These are phyloP conservation scores for Oscheius myriophilus DNA, from an alignment of 2,888 invertebrate species.

Conservation along the genomic window DNA sequence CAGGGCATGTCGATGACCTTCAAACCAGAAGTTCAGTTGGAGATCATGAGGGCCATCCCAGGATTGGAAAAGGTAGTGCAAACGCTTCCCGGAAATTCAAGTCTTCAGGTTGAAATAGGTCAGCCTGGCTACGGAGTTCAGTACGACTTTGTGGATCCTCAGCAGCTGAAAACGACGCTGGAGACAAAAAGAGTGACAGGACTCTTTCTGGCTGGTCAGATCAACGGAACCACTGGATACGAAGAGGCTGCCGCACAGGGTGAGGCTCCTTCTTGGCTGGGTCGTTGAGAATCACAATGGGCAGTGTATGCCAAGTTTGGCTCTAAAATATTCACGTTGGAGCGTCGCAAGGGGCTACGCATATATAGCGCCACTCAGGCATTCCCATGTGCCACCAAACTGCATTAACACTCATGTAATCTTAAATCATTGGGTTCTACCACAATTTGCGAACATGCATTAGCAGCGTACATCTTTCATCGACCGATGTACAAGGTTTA, in stretches of 20 bases:
- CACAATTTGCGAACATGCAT: too few relatives aligned
- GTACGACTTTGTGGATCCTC: constrained; percentile 87
- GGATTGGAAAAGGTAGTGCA: constrained; percentile 81
- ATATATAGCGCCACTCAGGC: too few relatives aligned
- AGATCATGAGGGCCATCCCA: constrained; percentile 78
- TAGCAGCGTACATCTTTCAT: too few relatives aligned
- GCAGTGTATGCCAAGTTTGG: too few relatives aligned
- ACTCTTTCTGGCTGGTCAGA: constrained; percentile 87
- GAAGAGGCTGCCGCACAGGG: constrained; percentile 89
- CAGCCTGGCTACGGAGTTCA: constrained; percentile 75
- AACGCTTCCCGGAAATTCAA: neutral
- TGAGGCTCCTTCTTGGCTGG: neutral
- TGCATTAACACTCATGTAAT: too few relatives aligned
- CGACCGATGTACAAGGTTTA: too few relatives aligned
- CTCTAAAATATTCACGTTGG: too few relatives aligned
- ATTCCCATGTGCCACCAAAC: too few relatives aligned
- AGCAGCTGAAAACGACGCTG: constrained; percentile 80
- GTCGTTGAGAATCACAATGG: too few relatives aligned
- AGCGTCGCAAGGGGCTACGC: too few relatives aligned
- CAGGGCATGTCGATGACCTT: constrained; percentile 87
- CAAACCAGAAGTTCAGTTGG: constrained; percentile 81
- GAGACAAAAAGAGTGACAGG: constrained; percentile 80
- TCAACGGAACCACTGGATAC: constrained; percentile 90
- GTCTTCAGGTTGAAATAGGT: constrained; percentile 46
- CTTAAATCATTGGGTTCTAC: too few relatives aligned